A percentile compares a stretch with the other conserved stretches of the same genome.
Conservation (phyloP, 2,113 vertebrate genomes). For the Anthoscopus minutus region DNA sequence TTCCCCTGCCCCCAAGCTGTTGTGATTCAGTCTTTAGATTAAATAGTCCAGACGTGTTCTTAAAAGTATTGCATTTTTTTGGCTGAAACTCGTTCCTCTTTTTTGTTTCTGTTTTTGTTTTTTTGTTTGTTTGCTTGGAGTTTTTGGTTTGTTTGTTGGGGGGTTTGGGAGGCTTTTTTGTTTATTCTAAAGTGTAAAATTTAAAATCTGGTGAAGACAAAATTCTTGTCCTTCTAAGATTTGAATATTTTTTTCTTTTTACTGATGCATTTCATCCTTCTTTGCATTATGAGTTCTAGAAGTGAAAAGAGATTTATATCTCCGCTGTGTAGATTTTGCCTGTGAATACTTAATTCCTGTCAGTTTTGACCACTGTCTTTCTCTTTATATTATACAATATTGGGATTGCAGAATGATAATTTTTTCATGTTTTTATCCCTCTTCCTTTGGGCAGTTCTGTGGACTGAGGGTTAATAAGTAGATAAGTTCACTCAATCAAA, state of each 20-base stretch:
- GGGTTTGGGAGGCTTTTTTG: background rate
- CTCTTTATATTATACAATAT: background rate
- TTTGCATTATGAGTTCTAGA: background rate
- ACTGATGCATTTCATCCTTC: background rate
- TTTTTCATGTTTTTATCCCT: background rate
- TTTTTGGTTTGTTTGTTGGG: background rate
- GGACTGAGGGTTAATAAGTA: background rate
- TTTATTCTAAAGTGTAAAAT: background rate
- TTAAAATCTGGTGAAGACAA: background rate
- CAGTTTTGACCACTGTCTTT: background rate
- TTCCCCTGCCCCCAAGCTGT: background rate
- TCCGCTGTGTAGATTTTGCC: background rate
- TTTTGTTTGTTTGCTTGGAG: background rate
- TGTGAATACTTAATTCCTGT: background rate
- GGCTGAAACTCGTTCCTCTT: background rate
- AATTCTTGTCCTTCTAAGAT: background rate
- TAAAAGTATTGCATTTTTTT: background rate
- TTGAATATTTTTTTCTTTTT: background rate
- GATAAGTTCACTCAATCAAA: background rate
- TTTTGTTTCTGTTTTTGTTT: background rate
- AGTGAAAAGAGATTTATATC: background rate
- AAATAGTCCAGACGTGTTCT: background rate
- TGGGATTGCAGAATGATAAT: background rate
- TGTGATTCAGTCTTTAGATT: background rate
- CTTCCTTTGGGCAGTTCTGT: background rate